A percentile compares a stretch with the other conserved stretches of the same genome.
phyloP scores from a whole-genome alignment of 2,888 invertebrate genomes.

The Hypolimnas misippus region DNA sequence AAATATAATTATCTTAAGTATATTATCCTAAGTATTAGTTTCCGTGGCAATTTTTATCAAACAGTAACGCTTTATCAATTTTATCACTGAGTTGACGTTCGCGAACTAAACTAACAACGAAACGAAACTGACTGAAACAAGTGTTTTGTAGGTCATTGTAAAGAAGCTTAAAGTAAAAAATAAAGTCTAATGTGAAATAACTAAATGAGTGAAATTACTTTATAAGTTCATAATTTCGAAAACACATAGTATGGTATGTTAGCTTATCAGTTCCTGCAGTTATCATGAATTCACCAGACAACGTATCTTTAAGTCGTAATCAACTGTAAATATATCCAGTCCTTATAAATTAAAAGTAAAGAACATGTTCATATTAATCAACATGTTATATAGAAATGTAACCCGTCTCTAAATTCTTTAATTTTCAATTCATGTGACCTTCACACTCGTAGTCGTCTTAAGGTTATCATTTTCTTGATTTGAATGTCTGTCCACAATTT shows the following conservation, averaged over 20 bases:
- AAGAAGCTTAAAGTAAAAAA: constrained; percentile 2
- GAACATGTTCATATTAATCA: too few species aligned
- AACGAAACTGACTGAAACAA: not conserved
- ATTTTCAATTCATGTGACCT: not conserved
- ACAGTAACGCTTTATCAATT: constrained; percentile 8
- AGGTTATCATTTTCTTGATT: constrained; percentile 19
- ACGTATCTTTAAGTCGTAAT: not conserved
- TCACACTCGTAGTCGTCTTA: not conserved
- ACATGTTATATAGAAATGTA: too few species aligned
- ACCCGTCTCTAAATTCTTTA: not conserved
- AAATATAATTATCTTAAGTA: too few species aligned
- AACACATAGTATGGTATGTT: not conserved
- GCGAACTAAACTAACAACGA: not conserved
- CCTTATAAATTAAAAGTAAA: too few species aligned
- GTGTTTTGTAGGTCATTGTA: constrained; percentile 21
- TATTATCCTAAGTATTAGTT: too few species aligned
- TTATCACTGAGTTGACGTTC: constrained; percentile 8
- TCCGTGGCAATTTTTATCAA: not conserved
- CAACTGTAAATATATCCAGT: not conserved
- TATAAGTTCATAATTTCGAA: too few species aligned
- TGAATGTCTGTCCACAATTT: constrained; percentile 15
- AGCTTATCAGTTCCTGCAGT: not conserved
- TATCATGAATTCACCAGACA: constrained; percentile 3
- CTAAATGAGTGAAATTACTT: too few species aligned
- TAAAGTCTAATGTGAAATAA: not conserved